Base-by-base conservation (phyloP, 2,888 invertebrate species). In the Heteropelma amictum region DNA sequence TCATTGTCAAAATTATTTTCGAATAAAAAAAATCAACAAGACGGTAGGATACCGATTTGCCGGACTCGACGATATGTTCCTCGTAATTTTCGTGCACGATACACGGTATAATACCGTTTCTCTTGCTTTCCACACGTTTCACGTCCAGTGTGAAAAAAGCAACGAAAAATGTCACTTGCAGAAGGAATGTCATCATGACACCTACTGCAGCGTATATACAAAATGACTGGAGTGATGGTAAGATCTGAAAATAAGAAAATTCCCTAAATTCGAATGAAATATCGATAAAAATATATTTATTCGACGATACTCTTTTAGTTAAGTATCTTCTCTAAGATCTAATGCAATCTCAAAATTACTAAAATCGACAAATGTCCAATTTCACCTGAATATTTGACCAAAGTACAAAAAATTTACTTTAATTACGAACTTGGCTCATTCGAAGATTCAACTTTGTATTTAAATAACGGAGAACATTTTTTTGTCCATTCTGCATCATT, bases 181-280 rank as follows among this genome's bases (percentile, higher is more conserved):
- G 94, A 65, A 94, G 89, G 86, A 93, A 95, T 19, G 95, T 94
- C 82, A 94, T 93, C 70, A 95, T 91, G 1, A 96, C 94, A 17
- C 95, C 95, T 1, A 93, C 88, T 5, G 95, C 94, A 10, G 95
- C 95, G 86, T 95, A 96, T 58, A 96, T 91, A 86, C 96, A 96
- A 86, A 95, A 96, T 0, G 96, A 95, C 87, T 94, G 93, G 30
- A 96, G 90, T 2, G 95, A 95, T 17, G 96, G 96, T 72, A 96
- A 89, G 82, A 95, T 93, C 93, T 93, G 82, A 19, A 90, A 8
- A 21, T 30, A 33, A 38, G 53, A 0, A 53, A 14, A 17, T n/a
- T 3, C 5, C 5, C 26, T 3, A 30, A 12, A n/a, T n/a, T 49
- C 0, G 8, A 49, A 49, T 49, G 6, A 5, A 23, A 4, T 6